These are phyloP conservation scores for Dinothrombium tinctorium DNA, from an alignment of 1,140 invertebrate genomes.

Conservation along the genomic window DNA sequence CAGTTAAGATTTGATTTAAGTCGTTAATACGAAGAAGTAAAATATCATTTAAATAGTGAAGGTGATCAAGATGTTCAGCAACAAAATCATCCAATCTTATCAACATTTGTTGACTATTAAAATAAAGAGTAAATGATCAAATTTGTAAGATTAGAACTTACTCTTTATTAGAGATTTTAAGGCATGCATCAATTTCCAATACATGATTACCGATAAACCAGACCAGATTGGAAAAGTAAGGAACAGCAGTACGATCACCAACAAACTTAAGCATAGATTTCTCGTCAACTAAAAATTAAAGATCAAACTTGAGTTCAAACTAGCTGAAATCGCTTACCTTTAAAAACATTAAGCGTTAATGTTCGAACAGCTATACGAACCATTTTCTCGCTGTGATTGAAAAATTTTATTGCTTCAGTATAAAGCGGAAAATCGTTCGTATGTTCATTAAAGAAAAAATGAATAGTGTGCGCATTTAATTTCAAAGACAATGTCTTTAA, in stretches of 20 bases:
- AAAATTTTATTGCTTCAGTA: conserved; percentile 97
- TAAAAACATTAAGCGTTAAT: conserved; percentile 85
- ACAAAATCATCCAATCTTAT: conserved; percentile 69
- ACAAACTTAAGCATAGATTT: conserved; percentile 88
- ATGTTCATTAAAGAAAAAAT: conserved; percentile 99
- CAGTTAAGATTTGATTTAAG: conserved; percentile 81
- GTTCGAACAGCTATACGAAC: conserved; percentile 93
- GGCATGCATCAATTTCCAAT: conserved; percentile 78
- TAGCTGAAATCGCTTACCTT: conserved; percentile 20
- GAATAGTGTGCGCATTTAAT: conserved; percentile 93
- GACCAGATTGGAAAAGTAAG: conserved; percentile 96
- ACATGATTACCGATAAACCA: conserved; percentile 99
- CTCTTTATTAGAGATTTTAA: conserved; percentile 30
- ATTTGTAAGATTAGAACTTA: conserved; percentile 2
- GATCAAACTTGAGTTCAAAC: conserved; percentile 1
- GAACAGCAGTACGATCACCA: conserved; percentile 74
- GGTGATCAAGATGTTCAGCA: conserved; percentile 86
- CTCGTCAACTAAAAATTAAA: conserved; percentile 51
- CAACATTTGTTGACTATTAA: conserved; percentile 65
- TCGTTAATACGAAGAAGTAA: conserved; percentile 69
- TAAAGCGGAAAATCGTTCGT: conserved; percentile 97
- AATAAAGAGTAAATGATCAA: conserved; percentile 12
- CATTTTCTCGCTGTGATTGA: conserved; percentile 96
- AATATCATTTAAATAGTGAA: conserved; percentile 96
- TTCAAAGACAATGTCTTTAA: conserved; percentile 93